A percentile compares a stretch with the other conserved stretches of the same genome.
phyloP scores from a whole-genome alignment of 2,113 vertebrate species.

The Ascaphus truei region DNA sequence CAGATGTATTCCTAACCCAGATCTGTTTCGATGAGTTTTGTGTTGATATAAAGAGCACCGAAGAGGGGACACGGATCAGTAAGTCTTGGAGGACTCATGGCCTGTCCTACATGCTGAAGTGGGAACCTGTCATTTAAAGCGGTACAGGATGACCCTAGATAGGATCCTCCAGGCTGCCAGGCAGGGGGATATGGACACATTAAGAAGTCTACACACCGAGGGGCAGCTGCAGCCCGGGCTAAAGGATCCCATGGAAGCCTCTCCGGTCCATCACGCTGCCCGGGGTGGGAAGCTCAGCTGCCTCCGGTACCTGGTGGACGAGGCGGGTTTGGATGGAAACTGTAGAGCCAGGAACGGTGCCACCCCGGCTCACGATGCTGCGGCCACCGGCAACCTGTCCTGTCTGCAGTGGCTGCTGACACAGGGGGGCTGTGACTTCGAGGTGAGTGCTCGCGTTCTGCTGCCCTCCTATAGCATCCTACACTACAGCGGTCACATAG shows the following conservation, averaged over 20 bases:
- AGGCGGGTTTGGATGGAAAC: conserved; percentile 66
- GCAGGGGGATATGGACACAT: conserved; percentile 75
- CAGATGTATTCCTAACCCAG: too few relatives aligned
- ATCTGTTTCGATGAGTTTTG: too few relatives aligned
- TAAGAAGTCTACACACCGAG: conserved; percentile 61
- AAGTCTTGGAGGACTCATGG: not conserved
- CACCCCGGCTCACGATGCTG: conserved; percentile 87
- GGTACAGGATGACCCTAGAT: conserved; percentile 68
- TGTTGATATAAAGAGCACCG: too few relatives aligned
- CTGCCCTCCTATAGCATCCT: not conserved
- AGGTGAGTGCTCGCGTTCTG: conserved; percentile 66
- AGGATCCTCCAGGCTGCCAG: conserved; percentile 73
- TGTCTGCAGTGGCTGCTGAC: conserved; percentile 90
- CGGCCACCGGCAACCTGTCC: conserved; percentile 86
- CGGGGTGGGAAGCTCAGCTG: conserved; percentile 78
- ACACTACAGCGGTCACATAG: too few relatives aligned
- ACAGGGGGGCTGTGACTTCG: conserved; percentile 75
- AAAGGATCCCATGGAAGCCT: conserved; percentile 77
- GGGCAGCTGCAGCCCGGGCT: conserved; percentile 60
- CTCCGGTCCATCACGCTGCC: conserved; percentile 83
- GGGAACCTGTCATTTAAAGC: not conserved
- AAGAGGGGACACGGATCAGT: too few relatives aligned
- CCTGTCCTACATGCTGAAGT: not conserved
- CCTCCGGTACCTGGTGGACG: conserved; percentile 83
- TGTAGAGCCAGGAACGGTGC: conserved; percentile 82